Evolutionary conservation across 2,888 invertebrate genomes (phyloP).

Genomic region (Horisme vitalbata): DNA sequence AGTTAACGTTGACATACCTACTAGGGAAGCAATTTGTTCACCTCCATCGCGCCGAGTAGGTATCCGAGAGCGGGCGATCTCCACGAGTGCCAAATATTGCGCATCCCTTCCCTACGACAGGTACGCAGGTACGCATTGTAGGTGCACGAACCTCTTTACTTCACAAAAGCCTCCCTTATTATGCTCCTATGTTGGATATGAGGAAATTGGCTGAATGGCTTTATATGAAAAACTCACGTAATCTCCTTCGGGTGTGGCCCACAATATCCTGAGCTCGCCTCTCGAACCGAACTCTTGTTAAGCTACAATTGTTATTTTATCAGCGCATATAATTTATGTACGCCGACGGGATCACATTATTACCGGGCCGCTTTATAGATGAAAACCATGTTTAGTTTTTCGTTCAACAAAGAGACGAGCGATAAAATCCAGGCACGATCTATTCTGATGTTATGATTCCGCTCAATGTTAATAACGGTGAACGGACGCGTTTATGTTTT

Average conservation of each 20-base stretch:
- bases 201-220: constrained; percentile 81
- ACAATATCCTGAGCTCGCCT: constrained; percentile 72
- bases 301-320: constrained; percentile 57
- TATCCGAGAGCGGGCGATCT: constrained; percentile 57
- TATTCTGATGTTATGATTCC: constrained; percentile 35
- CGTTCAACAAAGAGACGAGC: constrained; percentile 15
- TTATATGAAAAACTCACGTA: constrained; percentile 80
- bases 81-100: constrained; percentile 61
- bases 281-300: constrained; percentile 52
- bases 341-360: constrained; percentile 25
- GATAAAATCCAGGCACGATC: constrained; percentile 30
- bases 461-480: constrained; percentile 47
- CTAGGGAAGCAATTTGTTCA: constrained; percentile 57
- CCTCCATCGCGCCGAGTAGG: constrained; percentile 54
- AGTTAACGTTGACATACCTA: constrained; percentile 51
- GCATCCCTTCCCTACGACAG: constrained; percentile 53
- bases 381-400: constrained; percentile 24
- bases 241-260: constrained; percentile 69
- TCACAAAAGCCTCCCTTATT: constrained; percentile 79
- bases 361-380: constrained; percentile 11
- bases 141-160: constrained; percentile 75
- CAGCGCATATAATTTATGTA: constrained; percentile 36
- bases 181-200: constrained; percentile 78
- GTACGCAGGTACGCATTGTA: constrained; percentile 66
- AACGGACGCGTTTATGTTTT: constrained; percentile 53